Evolutionary conservation across 1,140 invertebrate species (phyloP).

Genomic region (Antheraea pernyi): DNA sequence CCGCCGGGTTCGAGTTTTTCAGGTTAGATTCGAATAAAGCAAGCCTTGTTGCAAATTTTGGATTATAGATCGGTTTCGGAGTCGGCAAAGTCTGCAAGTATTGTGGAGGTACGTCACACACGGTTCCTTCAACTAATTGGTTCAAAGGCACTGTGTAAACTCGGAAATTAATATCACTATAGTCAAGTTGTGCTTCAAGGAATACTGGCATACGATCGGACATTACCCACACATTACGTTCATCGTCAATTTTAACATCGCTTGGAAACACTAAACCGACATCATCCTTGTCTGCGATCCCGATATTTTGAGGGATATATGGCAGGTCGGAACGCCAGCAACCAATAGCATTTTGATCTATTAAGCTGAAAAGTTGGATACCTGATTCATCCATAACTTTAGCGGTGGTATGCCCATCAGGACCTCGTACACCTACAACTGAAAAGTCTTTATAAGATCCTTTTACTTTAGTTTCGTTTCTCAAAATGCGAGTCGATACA

Average conservation of each 20-base stretch:
- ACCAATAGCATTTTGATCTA: slow-evolving; percentile 89
- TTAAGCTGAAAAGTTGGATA: slow-evolving; percentile 87
- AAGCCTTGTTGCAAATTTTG: slow-evolving; percentile 8
- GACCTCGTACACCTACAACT: slow-evolving; percentile 83
- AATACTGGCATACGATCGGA: slow-evolving; percentile 91
- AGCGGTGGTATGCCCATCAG: slow-evolving; percentile 84
- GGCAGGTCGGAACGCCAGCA: slow-evolving; percentile 87
- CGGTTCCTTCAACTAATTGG: slow-evolving; percentile 83
- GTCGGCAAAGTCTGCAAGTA: background rate
- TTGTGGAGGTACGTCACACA: slow-evolving; percentile 80
- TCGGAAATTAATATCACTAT: slow-evolving; percentile 88
- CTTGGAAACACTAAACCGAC: slow-evolving; percentile 87
- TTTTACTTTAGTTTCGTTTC: slow-evolving; percentile 82
- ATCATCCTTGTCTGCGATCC: slow-evolving; percentile 86
- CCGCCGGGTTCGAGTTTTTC: slow-evolving; percentile 5
- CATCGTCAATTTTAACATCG: slow-evolving; percentile 87
- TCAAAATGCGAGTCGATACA: slow-evolving; percentile 86
- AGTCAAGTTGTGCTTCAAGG: slow-evolving; percentile 85
- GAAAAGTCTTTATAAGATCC: slow-evolving; percentile 87
- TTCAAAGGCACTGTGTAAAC: slow-evolving; percentile 84
- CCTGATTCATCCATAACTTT: slow-evolving; percentile 86
- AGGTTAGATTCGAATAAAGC: slow-evolving; percentile 9
- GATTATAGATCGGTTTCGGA: slow-evolving; percentile 5
- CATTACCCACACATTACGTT: slow-evolving; percentile 86
- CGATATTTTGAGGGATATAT: slow-evolving; percentile 84